Evolutionary conservation across 2,888 invertebrate species (phyloP).

Genomic region (Cerastoderma edule): DNA sequence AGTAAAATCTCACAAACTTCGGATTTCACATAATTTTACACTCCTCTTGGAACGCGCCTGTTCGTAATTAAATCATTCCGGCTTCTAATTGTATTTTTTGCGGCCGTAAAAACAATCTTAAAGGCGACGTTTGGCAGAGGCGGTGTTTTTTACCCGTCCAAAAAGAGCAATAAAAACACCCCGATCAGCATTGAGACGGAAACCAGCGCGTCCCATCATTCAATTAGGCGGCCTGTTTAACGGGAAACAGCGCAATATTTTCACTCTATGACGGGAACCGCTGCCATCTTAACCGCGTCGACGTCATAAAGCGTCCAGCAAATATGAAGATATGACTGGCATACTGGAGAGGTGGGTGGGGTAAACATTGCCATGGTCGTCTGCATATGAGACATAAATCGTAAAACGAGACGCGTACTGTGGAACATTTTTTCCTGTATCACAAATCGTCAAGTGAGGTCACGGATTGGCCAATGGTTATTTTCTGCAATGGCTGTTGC

Average conservation of each 20-base stretch:
- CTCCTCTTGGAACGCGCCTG: slow-evolving; percentile 27
- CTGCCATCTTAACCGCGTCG: slow-evolving; percentile 46
- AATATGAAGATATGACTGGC: slow-evolving; percentile 29
- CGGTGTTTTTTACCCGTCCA: slow-evolving; percentile 48
- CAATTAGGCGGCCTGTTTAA: slow-evolving; percentile 28
- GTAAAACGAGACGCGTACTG: too few relatives aligned
- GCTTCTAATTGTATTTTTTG: slow-evolving; percentile 47
- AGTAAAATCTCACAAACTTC: slow-evolving; percentile 36
- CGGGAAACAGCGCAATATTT: slow-evolving; percentile 20
- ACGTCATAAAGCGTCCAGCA: slow-evolving; percentile 41
- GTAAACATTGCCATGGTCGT: slow-evolving; percentile 17
- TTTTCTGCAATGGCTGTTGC: too few relatives aligned
- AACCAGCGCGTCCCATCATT: slow-evolving; percentile 31
- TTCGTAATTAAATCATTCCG: slow-evolving; percentile 50
- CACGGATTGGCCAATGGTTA: too few relatives aligned
- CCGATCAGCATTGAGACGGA: slow-evolving; percentile 27
- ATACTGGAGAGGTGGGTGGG: slow-evolving; percentile 18
- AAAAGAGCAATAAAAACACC: slow-evolving; percentile 46
- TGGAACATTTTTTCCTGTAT: too few relatives aligned
- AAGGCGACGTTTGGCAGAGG: slow-evolving; percentile 41
- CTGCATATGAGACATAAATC: slow-evolving; percentile 28
- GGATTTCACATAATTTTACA: slow-evolving; percentile 48
- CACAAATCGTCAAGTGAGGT: too few relatives aligned
- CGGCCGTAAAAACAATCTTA: slow-evolving; percentile 46
- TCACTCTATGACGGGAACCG: slow-evolving; percentile 29